Evolutionary conservation across 2,888 invertebrate genomes (phyloP).

Genomic region (Catocala fraxini): DNA sequence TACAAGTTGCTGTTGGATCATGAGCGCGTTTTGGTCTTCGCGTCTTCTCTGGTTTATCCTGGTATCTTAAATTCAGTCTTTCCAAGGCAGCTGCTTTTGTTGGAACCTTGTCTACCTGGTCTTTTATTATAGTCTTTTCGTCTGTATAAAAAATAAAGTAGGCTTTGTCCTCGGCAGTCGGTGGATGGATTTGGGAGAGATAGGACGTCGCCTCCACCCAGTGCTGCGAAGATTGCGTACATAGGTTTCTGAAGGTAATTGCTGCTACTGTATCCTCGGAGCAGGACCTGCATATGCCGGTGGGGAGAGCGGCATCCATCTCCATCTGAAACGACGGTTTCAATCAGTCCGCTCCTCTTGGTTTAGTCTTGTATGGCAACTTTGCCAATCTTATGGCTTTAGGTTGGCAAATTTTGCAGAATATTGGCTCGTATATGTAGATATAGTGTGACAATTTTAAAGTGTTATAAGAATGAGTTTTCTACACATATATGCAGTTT

Average conservation of each 20-base stretch:
- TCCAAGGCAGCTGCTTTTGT: conserved; percentile 48
- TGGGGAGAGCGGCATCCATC: conserved; percentile 66
- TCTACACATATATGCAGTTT: no score
- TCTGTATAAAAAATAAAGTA: conserved; percentile 62
- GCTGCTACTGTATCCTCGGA: conserved; percentile 62
- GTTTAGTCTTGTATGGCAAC: conserved; percentile 31
- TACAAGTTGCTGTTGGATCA: conserved; percentile 27
- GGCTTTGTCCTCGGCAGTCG: conserved; percentile 56
- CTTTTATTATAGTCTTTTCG: conserved; percentile 54
- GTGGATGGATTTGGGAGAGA: conserved; percentile 49
- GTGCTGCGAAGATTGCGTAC: conserved; percentile 59
- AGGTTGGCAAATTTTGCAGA: conserved; percentile 13
- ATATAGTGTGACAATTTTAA: background rate
- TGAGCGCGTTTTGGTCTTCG: conserved; percentile 17
- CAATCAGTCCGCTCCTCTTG: conserved; percentile 72
- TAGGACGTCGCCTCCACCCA: conserved; percentile 62
- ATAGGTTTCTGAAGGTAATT: conserved; percentile 63
- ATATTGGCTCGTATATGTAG: background rate
- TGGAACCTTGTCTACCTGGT: conserved; percentile 44
- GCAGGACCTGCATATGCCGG: conserved; percentile 69
- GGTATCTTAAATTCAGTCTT: conserved; percentile 50
- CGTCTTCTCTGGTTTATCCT: conserved; percentile 21
- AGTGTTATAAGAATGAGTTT: no score
- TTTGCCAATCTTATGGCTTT: conserved; percentile 31
- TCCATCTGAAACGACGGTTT: conserved; percentile 80